Evolutionary conservation across 1,140 invertebrate species (phyloP), one percentile per base, ranked within the genome.

Genomic region (Choristoneura fumiferana): DNA sequence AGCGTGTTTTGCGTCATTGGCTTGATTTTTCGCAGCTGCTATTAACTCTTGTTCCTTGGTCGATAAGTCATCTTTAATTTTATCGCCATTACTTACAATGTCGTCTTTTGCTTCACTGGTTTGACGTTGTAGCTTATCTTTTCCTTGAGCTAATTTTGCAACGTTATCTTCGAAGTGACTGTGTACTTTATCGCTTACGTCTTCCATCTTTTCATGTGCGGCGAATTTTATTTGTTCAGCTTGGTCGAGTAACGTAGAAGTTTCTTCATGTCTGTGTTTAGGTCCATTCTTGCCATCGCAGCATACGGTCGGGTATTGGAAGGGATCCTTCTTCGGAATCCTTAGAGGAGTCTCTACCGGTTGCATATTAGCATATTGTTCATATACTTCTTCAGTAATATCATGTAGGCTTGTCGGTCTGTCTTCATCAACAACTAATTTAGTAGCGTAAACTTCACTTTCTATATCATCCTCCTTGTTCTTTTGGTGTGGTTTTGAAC

Each of bases 321-420:
- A 87, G 8, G 84, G 84, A 65, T 87, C 84, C 17, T 62, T 56
- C 34, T 60, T 69, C 13, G 72, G 78, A 18, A 60, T 63, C 57
- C 60, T 57, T 13, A 73, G 8, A 9, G 84, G 84, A 0, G 84
- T 87, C 5, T 86, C 83, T 3, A 87, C 83, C 4, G 84, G 84
- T 60, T 88, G 85, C 85, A 88, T 88, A 17, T 81, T 71, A 33
- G 82, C 76, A 34, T 88, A 88, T 45, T 84, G 77, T 33, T 89
- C 79, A 18, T 87, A 84, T 0, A 89, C 65, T 58, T 89, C 81
- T 69, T 86, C 83, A 13, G 78, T 77, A 35, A 77, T 72, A 33
- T 80, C 65, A 17, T 70, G 60, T 12, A 74, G 60, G 57, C 63
- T 39, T 17, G 62, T 53, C 9, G 78, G 73, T 36, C 56, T 55